Base-by-base conservation (phyloP, 1,140 invertebrate species). In the Hirudo medicinalis region DNA sequence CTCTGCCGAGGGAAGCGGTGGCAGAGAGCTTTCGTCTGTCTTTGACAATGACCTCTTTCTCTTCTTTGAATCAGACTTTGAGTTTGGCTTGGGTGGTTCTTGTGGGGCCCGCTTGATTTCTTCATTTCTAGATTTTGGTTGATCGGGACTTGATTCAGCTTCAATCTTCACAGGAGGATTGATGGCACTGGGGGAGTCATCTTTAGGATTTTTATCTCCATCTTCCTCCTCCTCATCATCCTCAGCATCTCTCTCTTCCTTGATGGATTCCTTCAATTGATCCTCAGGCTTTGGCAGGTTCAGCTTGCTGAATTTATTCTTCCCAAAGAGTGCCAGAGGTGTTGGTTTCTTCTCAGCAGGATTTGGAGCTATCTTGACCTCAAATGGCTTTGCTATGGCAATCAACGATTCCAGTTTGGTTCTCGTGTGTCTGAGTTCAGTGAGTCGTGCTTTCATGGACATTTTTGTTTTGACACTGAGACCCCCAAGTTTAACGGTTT, bases 321-420 rank as follows among this genome's bases (percentile, higher is more conserved):
- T 75, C 5, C 75, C 74, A 63, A 75, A 68, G 32, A 74, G n/a
- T 57, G 63, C 54, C 19, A 69, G 27, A 32, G 40, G 13, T 49
- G 40, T 54, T 32, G 29, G 20, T 43, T 40, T 60, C n/a, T 40
- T 29, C 25, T 71, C 71, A 29, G 29, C 1, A 9, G 22, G 8
- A 54, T 55, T 36, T 20, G 55, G 19, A 22, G 19, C 17, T n/a
- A 66, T 55, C 32, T 32, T 32, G 27, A 60, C 70, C 25, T 54
- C 49, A 49, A 49, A 57, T 9, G 92, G 92, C 78, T 88, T 87
- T 0, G 90, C 88, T 70, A 94, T 84, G 75, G 91, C 89, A 0
- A 90, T 85, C 22, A 94, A 79, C 72, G 87, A 87, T 54, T 88
- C 81, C 2, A 89, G 78, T 75, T 86, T 87, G 6, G 81, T 80